phyloP scores from a whole-genome alignment of 1,140 invertebrate species.

The Hestina assimilis region DNA sequence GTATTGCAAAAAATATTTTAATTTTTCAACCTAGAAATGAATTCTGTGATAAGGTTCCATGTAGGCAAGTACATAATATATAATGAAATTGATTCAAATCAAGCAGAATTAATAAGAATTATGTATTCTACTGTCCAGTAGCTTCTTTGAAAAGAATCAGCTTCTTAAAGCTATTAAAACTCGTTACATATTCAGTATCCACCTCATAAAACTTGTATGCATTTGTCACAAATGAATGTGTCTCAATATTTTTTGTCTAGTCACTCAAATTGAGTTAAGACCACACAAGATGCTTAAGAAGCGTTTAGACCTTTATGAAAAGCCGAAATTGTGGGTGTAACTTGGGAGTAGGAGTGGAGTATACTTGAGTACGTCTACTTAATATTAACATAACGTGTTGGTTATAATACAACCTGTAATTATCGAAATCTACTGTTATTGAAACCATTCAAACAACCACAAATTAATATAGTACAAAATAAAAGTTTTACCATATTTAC shows the following conservation, averaged over 20 bases:
- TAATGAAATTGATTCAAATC: too few relatives aligned
- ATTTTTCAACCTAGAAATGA: background rate
- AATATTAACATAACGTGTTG: constrained; percentile 6
- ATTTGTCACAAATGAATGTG: constrained; percentile 2
- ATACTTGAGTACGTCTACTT: background rate
- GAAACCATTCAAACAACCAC: too few relatives aligned
- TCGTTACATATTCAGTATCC: too few relatives aligned
- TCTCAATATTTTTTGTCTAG: constrained; percentile 7
- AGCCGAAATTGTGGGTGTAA: constrained; percentile 15
- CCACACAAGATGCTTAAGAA: constrained; percentile 13
- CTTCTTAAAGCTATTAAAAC: too few relatives aligned
- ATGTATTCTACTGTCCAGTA: too few relatives aligned
- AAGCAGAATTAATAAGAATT: too few relatives aligned
- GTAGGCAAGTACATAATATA: too few relatives aligned
- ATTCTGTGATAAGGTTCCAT: too few relatives aligned
- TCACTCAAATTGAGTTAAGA: constrained; percentile 2
- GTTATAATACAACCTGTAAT: background rate
- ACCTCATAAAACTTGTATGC: too few relatives aligned
- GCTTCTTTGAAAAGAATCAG: too few relatives aligned
- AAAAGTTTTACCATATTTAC: too few relatives aligned
- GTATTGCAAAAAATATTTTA: background rate
- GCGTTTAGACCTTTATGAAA: constrained; percentile 1
- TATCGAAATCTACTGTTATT: background rate
- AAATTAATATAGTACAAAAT: too few relatives aligned
- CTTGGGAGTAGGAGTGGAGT: background rate